Base-by-base conservation (phyloP, 2,113 vertebrate species). In the Orthonyx spaldingii region DNA sequence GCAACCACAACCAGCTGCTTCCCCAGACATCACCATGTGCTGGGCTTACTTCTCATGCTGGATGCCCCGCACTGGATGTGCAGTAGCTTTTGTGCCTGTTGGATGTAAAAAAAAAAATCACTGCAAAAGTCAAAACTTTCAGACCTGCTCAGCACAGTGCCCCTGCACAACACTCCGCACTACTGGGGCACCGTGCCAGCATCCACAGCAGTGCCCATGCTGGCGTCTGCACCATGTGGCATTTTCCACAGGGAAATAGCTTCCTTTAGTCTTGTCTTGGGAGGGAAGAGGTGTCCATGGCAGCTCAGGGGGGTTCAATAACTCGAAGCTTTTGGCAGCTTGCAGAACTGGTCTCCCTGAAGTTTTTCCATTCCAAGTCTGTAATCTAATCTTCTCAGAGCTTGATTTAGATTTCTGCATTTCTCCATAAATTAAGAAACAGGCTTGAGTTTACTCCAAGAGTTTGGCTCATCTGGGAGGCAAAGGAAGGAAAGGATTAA, bases 401-500 rank as follows among this genome's bases (percentile, higher is more conserved):
- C n/a, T 91, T 79, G 89, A 94, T 93, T 95, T 89, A 92, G 77
- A 80, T 39, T 87, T 86, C 60, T 75, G 56, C 60, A 52, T 91
- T 91, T 92, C 80, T 75, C 84, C 56, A 89, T 94, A 94, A 95
- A 95, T 94, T 92, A 87, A 64, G 74, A 80, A 89, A 76, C 6
- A 19, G 44, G 60, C 83, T 60, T 75, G 84, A 82, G 56, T 78
- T 90, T 84, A 60, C 71, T 92, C 92, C 80, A 91, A 84, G 35
- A 57, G 47, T 60, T 89, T 71, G 82, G 52, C 60, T 94, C 64
- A 84, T 96, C 84, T 53, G 60, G 89, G 87, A 97, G 60, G 77
- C 86, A 96, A 86, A 84, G 89, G 80, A 95, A 95, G 87, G 86
- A 91, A 94, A 94, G 91, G 84, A 96, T 93, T 92, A 90, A 93